These are phyloP conservation scores for Leptonema lineaticorne DNA, from an alignment of 1,140 invertebrate genomes.

Conservation along the genomic window DNA sequence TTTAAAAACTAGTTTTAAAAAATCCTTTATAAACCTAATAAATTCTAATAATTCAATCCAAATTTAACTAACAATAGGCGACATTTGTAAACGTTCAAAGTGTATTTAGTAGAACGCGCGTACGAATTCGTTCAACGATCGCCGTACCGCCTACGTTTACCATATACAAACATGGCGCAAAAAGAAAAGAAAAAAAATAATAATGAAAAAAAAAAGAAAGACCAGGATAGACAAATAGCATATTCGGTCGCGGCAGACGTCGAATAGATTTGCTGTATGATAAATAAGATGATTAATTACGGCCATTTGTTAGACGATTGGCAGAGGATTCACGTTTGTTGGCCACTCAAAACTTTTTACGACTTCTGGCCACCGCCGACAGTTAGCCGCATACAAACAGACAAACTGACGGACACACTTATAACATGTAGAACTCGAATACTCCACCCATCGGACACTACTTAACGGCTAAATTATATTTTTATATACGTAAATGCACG, in stretches of 20 bases:
- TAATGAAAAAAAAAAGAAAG: not conserved
- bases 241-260: conserved; percentile 1
- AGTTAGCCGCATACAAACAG: conserved; percentile 24
- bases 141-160: no score
- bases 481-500: conserved; percentile 14
- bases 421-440: no score
- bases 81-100: no score
- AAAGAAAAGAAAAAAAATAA: not conserved
- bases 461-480: conserved; percentile 21
- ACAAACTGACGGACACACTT: no score
- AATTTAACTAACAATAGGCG: no score
- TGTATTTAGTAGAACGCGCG: no score
- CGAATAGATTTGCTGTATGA: conserved; percentile 25
- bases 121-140: no score
- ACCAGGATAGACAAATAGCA: conserved; percentile 15
- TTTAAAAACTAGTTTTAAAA: no score
- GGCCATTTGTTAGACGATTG: conserved; percentile 31
- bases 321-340: conserved; percentile 10
- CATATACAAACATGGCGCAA: not conserved
- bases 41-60: no score
- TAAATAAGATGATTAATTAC: conserved; percentile 39
- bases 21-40: no score
- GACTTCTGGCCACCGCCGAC: conserved; percentile 24
- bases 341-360: conserved; percentile 34
- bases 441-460: not conserved